A percentile compares a stretch with the other conserved stretches of the same genome.
Evolutionary conservation across 1,140 invertebrate species (phyloP).

Genomic region (Kradibia gibbosae): DNA sequence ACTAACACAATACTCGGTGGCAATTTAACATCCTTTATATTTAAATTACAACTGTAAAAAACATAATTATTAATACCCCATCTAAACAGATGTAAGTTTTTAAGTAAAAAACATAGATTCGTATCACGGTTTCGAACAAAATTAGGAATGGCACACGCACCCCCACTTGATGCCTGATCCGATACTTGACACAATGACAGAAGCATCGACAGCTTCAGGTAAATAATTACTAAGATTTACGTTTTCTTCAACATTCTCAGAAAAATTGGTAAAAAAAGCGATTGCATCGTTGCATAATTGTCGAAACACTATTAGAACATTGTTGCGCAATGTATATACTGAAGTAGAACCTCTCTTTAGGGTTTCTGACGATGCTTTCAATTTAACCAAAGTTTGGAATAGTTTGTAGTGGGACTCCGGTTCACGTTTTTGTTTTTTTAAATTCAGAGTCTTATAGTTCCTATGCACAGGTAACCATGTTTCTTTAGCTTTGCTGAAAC

Average conservation of each 20-base stretch:
- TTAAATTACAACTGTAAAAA: neutral
- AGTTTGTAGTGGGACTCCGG: slow-evolving; percentile 69
- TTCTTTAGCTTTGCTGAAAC: slow-evolving; percentile 64
- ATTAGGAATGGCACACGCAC: neutral
- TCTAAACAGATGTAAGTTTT: no score
- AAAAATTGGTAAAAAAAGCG: slow-evolving; percentile 37
- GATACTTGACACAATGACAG: neutral
- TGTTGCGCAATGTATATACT: slow-evolving; percentile 59
- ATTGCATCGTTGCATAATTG: neutral
- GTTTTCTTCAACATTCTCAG: neutral
- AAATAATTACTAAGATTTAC: slow-evolving; percentile 1
- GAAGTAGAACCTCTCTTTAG: slow-evolving; percentile 63
- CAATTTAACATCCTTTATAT: neutral
- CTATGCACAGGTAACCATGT: slow-evolving; percentile 75
- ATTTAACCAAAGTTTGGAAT: slow-evolving; percentile 68
- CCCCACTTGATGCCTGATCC: slow-evolving; percentile 27
- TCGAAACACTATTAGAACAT: slow-evolving; percentile 17
- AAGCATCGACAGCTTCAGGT: neutral
- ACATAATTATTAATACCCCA: neutral
- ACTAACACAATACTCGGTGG: slow-evolving; percentile 4
- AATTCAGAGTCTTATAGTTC: slow-evolving; percentile 73
- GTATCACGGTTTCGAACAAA: no score
- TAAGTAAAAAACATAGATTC: no score
- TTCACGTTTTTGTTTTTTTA: slow-evolving; percentile 61
- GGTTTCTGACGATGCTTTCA: slow-evolving; percentile 57